Percentiles rank a stretch among this genome's conserved stretches.
phyloP scores from a whole-genome alignment of 2,888 invertebrate genomes.

The Callyntrura sp. region DNA sequence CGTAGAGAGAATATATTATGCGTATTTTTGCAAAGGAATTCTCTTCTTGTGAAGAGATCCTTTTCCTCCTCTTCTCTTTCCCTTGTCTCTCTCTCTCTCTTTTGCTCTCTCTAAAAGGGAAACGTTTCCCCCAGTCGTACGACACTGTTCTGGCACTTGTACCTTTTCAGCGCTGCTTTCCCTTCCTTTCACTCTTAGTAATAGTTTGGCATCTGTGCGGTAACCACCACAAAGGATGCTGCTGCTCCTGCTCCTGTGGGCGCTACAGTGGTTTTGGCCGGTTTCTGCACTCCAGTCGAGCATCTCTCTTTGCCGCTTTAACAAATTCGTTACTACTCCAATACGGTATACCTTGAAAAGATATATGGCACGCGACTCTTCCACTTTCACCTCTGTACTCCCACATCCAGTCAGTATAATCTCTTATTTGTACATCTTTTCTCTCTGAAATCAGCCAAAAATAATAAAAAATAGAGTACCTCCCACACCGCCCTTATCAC shows the following conservation, averaged over 20 bases:
- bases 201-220: slow-evolving; percentile 64
- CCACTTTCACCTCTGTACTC: slow-evolving; percentile 7
- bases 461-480: background rate
- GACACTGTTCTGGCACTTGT: no score
- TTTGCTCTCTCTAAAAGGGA: no score
- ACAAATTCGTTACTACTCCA: no score
- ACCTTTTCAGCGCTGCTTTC: slow-evolving; percentile 40
- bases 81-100: no score
- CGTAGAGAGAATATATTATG: no score
- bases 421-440: no score
- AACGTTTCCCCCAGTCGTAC: no score
- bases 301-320: background rate
- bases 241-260: slow-evolving; percentile 12
- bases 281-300: background rate
- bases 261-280: background rate
- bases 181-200: slow-evolving; percentile 29
- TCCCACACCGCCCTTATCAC: background rate
- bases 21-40: no score
- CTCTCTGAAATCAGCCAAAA: no score
- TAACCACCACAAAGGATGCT: slow-evolving; percentile 21
- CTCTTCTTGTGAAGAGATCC: no score
- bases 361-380: slow-evolving; percentile 26
- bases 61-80: no score
- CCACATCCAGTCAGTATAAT: background rate
- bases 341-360: background rate